A percentile compares a stretch with the other conserved stretches of the same genome.
phyloP scores from a whole-genome alignment of 2,113 vertebrate species.

The Mixornis gularis region DNA sequence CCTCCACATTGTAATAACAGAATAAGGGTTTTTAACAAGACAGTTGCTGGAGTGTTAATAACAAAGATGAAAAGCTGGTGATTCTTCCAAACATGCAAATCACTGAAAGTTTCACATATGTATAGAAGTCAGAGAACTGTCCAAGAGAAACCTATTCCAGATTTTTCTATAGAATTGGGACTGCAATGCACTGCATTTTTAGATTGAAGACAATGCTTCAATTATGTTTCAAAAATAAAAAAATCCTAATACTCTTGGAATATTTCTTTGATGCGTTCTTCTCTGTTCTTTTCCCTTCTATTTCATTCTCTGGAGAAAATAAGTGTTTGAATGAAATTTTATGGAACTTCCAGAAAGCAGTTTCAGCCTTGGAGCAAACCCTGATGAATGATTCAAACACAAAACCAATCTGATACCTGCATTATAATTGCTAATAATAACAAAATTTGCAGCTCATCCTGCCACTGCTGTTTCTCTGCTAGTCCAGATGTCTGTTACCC shows the following conservation, averaged over 20 bases:
- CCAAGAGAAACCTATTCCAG: not conserved
- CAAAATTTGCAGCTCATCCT: not conserved
- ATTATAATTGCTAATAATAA: slow-evolving; percentile 64
- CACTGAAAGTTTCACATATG: not conserved
- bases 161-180: not conserved
- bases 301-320: not conserved
- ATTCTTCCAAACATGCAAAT: slow-evolving; percentile 6
- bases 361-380: slow-evolving; percentile 8
- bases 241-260: not conserved
- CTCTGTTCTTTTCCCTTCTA: not conserved
- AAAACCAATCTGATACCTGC: slow-evolving; percentile 13
- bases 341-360: slow-evolving; percentile 10
- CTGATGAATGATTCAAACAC: slow-evolving; percentile 44
- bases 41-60: not conserved
- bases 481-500: slow-evolving; percentile 41
- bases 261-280: not conserved
- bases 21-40: not conserved
- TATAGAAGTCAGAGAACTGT: not conserved
- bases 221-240: not conserved
- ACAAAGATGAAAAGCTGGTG: not conserved
- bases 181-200: not conserved
- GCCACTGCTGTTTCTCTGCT: not conserved
- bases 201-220: slow-evolving; percentile 14
- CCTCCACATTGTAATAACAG: not conserved
- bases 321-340: slow-evolving; percentile 1